A percentile compares a stretch with the other conserved stretches of the same genome.
These are phyloP conservation scores for Arothron firmamentum DNA, from an alignment of 2,113 vertebrate genomes.

Conservation along the genomic window DNA sequence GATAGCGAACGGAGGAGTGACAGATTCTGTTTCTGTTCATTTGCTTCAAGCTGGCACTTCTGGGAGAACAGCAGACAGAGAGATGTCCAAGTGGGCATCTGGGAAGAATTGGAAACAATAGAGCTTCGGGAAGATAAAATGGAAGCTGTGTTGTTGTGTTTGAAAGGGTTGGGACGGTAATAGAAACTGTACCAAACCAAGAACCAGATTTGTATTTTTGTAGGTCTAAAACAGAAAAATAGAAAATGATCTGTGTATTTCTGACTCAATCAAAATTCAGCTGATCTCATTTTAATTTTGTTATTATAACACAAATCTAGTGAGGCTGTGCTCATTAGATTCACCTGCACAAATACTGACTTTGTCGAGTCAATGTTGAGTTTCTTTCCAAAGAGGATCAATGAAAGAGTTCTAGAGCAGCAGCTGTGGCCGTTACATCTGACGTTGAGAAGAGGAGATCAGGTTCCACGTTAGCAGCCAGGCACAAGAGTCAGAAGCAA, in stretches of 20 bases:
- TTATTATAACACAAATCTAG: too few species aligned
- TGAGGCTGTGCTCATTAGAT: not conserved
- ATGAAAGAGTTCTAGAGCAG: not conserved
- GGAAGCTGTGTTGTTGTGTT: constrained; percentile 16
- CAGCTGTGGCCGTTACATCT: constrained; percentile 1
- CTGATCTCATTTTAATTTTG: too few species aligned
- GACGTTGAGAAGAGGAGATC: not conserved
- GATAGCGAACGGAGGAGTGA: constrained; percentile 30
- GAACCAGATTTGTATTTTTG: too few species aligned
- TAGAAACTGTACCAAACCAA: constrained; percentile 14
- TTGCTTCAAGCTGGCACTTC: constrained; percentile 50
- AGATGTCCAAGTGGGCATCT: constrained; percentile 47
- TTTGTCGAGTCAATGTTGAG: not conserved
- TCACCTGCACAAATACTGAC: not conserved
- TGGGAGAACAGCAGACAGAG: constrained; percentile 45
- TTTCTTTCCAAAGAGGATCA: not conserved
- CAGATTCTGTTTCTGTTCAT: constrained; percentile 52
- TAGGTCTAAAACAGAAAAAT: too few species aligned
- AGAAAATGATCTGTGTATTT: too few species aligned
- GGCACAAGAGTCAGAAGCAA: constrained; percentile 45
- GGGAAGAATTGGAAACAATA: constrained; percentile 56
- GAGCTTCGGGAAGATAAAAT: constrained; percentile 32
- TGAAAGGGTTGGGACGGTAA: constrained; percentile 22
- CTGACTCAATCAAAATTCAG: too few species aligned
- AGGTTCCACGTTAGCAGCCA: constrained; percentile 17